A percentile compares a stretch with the other conserved stretches of the same genome.
phyloP scores from a whole-genome alignment of 2,888 invertebrate species.

The Synanthedon andrenaeformis region DNA sequence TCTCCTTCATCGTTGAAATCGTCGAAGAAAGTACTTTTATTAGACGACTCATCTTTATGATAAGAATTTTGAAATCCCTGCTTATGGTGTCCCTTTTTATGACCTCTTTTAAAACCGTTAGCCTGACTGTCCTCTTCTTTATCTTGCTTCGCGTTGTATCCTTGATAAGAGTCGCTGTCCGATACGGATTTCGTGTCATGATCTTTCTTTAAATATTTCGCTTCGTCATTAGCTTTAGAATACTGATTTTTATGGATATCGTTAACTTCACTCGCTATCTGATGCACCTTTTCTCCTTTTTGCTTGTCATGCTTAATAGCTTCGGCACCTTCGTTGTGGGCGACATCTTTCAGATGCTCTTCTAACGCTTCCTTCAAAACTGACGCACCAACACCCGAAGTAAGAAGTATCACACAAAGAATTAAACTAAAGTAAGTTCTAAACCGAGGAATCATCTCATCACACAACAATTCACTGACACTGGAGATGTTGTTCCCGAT shows the following conservation, averaged over 20 bases:
- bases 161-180: slow-evolving; percentile 55
- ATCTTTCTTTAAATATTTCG: slow-evolving; percentile 60
- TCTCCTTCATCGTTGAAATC: slow-evolving; percentile 68
- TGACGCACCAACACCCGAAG: slow-evolving; percentile 34
- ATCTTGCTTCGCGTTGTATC: slow-evolving; percentile 50
- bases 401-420: slow-evolving; percentile 34
- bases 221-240: slow-evolving; percentile 56
- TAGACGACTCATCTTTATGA: slow-evolving; percentile 78
- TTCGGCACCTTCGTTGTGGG: slow-evolving; percentile 51
- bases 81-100: slow-evolving; percentile 77
- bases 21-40: slow-evolving; percentile 77
- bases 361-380: slow-evolving; percentile 55
- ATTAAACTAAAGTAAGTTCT: slow-evolving; percentile 26
- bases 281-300: slow-evolving; percentile 57
- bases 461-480: slow-evolving; percentile 13
- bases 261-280: slow-evolving; percentile 47
- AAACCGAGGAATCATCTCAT: slow-evolving; percentile 46
- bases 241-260: slow-evolving; percentile 57
- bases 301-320: slow-evolving; percentile 53
- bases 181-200: slow-evolving; percentile 51
- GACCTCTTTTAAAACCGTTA: slow-evolving; percentile 55
- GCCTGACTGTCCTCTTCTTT: slow-evolving; percentile 55
- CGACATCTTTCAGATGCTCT: slow-evolving; percentile 58
- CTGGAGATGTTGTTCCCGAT: slow-evolving; percentile 22
- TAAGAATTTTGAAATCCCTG: slow-evolving; percentile 78